These are phyloP conservation scores for Cirrhinus mrigala DNA, from an alignment of 2,797 vertebrate species.

Conservation along the genomic window DNA sequence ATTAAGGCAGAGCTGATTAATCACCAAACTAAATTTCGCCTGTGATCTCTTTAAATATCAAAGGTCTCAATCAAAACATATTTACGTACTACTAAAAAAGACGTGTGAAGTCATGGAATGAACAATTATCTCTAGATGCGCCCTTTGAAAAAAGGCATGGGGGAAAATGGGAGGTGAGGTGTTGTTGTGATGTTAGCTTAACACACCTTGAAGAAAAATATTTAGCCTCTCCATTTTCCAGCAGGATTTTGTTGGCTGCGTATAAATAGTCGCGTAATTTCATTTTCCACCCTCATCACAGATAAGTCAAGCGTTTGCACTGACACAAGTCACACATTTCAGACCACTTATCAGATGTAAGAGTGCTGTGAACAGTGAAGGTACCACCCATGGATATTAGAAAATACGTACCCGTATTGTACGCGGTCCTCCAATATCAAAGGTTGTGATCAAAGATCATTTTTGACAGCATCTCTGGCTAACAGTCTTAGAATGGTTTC, in stretches of 20 bases:
- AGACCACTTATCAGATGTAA: slow-evolving; percentile 40
- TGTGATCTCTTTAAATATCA: slow-evolving; percentile 36
- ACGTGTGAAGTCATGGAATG: slow-evolving; percentile 63
- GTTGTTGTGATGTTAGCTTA: slow-evolving; percentile 56
- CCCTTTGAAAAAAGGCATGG: slow-evolving; percentile 41
- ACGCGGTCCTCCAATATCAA: slow-evolving; percentile 30
- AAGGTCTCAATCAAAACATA: slow-evolving; percentile 33
- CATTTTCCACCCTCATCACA: slow-evolving; percentile 52
- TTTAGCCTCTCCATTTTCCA: slow-evolving; percentile 59
- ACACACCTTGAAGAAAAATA: slow-evolving; percentile 64
- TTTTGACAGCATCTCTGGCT: slow-evolving; percentile 53
- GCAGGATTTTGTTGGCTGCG: slow-evolving; percentile 45
- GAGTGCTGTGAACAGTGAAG: background rate
- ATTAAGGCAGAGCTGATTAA: slow-evolving; percentile 40
- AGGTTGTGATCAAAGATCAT: slow-evolving; percentile 53
- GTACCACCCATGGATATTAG: slow-evolving; percentile 29
- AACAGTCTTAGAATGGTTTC: slow-evolving; percentile 22
- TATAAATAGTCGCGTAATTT: slow-evolving; percentile 43
- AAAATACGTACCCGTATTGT: slow-evolving; percentile 18
- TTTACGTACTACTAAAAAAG: slow-evolving; percentile 38
- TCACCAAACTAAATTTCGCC: slow-evolving; percentile 8
- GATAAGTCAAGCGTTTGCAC: slow-evolving; percentile 53
- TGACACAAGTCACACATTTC: slow-evolving; percentile 29
- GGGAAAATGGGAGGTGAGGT: slow-evolving; percentile 56
- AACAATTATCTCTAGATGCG: slow-evolving; percentile 52